Percentiles rank a stretch among this genome's conserved stretches.
These are phyloP conservation scores for Rhagologus leucostigma DNA, from an alignment of 2,113 vertebrate species.

Conservation along the genomic window DNA sequence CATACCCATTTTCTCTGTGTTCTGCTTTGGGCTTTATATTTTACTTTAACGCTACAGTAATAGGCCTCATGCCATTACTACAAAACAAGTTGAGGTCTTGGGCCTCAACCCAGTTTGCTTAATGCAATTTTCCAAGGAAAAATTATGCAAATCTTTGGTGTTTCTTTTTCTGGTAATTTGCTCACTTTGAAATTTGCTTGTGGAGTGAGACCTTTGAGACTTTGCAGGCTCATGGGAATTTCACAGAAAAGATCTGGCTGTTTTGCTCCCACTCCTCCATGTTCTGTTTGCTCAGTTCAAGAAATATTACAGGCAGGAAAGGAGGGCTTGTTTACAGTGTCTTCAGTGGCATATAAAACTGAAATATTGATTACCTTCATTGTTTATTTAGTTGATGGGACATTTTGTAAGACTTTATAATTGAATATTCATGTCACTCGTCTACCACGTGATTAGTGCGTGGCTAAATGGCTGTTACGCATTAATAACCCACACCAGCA, in stretches of 20 bases:
- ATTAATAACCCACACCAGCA: background rate
- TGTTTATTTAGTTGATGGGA: background rate
- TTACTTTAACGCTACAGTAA: background rate
- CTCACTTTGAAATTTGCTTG: background rate
- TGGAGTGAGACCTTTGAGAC: background rate
- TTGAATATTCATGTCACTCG: background rate
- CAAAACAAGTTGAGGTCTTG: background rate
- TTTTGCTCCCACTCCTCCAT: background rate
- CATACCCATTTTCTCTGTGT: background rate
- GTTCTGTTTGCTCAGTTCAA: background rate
- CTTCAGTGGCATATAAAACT: background rate
- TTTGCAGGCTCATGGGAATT: background rate
- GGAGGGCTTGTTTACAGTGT: background rate
- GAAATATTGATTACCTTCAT: background rate
- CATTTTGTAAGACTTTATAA: background rate
- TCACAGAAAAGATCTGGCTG: background rate
- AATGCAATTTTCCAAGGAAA: background rate
- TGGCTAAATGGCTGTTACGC: background rate
- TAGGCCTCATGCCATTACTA: background rate
- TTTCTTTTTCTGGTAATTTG: background rate
- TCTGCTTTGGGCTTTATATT: background rate
- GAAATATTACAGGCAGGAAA: background rate
- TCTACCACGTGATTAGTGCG: background rate
- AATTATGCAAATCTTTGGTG: background rate
- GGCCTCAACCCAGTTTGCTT: background rate